Base-by-base conservation (phyloP, 2,797 vertebrate species). In the Gobio occitaniae region DNA sequence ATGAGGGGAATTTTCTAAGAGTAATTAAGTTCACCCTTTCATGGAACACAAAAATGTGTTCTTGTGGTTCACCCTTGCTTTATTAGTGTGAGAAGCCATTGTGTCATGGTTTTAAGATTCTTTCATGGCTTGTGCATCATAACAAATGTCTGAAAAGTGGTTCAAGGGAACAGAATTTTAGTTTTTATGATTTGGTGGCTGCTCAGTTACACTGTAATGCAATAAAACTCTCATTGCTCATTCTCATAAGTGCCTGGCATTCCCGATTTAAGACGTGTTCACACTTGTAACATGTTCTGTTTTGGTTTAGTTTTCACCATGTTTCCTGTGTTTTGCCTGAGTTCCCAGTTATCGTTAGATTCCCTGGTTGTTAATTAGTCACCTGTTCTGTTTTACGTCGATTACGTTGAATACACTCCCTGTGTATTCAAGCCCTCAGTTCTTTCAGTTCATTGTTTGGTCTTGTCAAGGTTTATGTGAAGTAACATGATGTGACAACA, bases 11-110 rank as follows among this genome's bases (percentile, higher is more conserved):
- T 69, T 25, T 54, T 21, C 3, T 32, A 79, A 61, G 11, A 36
- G 32, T 32, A 32, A 32, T 32, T 32, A 32, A 2, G 32, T 32
- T 32, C 32, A 32, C 32, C 32, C 32, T 32, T 32, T 32, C 32
- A 32, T 32, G 32, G 32, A 32, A 32, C 9, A 61, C 56, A 11
- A 61, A 44, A 63, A 48, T 48, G 25, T 48, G 16, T 68, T 68
- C 7, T 50, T 68, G 78, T 69, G 48, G 19, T 80, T 32, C 44
- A 50, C 29, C 11, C 63, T 4, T 69, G 21, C n/a, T 78, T 78
- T 80, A 52, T 80, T 66, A 54, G 47, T 69, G 32, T 17, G 47
- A 54, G 65, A 80, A 80, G 61, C 50, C 78, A 69, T 16, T 68
- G 78, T 68, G 44, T 52, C 44, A 68, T 68, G 48, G 61, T 66